Evolutionary conservation across 92 coral and sea anemone species (phyloP).

Genomic region (Galaxea fascicularis): DNA sequence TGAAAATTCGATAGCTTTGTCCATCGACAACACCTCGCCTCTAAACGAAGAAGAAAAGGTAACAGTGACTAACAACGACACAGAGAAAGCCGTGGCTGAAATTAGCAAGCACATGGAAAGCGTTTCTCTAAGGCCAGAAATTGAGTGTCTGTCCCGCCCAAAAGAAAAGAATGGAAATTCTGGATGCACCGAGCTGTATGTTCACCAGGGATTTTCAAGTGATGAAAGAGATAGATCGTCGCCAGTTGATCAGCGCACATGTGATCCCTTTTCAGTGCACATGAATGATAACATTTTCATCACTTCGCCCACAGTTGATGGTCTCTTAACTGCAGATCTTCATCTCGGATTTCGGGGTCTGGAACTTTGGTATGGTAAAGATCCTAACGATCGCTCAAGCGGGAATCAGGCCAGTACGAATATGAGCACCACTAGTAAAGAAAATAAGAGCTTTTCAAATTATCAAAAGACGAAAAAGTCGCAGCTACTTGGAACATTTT

Average conservation of each 20-base stretch:
- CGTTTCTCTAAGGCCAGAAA: not conserved
- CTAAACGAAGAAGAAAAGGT: not conserved
- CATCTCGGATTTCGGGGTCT: not conserved
- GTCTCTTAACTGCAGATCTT: conserved; percentile 32
- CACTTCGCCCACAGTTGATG: conserved; percentile 23
- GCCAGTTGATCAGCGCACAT: not conserved
- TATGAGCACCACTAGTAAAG: not conserved
- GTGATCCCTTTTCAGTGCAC: not conserved
- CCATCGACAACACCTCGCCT: not conserved
- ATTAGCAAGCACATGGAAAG: not conserved
- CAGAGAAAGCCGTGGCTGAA: not conserved
- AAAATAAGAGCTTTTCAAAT: not conserved
- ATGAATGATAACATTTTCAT: not conserved
- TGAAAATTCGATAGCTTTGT: not conserved
- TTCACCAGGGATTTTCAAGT: not conserved
- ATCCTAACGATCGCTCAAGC: not conserved
- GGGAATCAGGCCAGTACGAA: not conserved
- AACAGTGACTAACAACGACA: not conserved
- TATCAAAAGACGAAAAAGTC: not conserved
- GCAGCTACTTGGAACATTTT: too few relatives aligned
- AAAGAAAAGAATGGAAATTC: not conserved
- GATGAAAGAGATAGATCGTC: not conserved
- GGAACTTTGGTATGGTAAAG: conserved; percentile 9
- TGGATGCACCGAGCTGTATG: not conserved
- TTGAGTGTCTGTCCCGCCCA: too few relatives aligned